These are phyloP conservation scores for Zaprionus tsacasi DNA, from an alignment of 1,140 invertebrate genomes.

Conservation along the genomic window DNA sequence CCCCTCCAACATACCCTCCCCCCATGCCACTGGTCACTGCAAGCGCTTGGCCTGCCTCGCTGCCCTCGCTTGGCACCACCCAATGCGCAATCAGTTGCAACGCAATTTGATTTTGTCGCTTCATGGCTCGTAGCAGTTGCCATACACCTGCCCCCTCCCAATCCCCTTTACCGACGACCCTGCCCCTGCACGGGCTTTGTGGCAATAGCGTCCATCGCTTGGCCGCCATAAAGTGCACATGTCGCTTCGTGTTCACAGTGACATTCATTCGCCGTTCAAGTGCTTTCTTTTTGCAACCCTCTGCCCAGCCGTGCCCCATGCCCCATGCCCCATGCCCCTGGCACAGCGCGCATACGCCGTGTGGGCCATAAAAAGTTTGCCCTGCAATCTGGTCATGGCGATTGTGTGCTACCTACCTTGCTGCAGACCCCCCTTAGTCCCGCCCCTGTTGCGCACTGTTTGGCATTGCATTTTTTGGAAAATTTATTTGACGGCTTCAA, in stretches of 20 bases:
- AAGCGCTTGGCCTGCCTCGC: neutral
- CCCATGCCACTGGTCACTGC: slow-evolving; percentile 4
- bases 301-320: neutral
- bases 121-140: slow-evolving; percentile 66
- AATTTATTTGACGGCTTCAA: slow-evolving; percentile 81
- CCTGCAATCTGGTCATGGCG: slow-evolving; percentile 60
- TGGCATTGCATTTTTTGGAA: slow-evolving; percentile 63
- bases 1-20: neutral
- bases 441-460: neutral
- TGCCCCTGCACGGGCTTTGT: slow-evolving; percentile 17
- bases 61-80: slow-evolving; percentile 27
- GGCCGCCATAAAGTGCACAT: slow-evolving; percentile 80
- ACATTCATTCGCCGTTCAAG: slow-evolving; percentile 79
- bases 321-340: neutral
- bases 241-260: slow-evolving; percentile 81
- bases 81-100: slow-evolving; percentile 81
- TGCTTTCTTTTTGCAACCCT: slow-evolving; percentile 58
- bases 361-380: slow-evolving; percentile 69
- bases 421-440: neutral
- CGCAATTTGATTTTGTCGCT: slow-evolving; percentile 81
- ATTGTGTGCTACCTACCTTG: slow-evolving; percentile 59
- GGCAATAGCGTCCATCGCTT: slow-evolving; percentile 52
- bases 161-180: neutral
- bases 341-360: slow-evolving; percentile 29
- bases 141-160: slow-evolving; percentile 7